Base-by-base conservation (phyloP, 2,113 vertebrate genomes). In the Mastomys natalensis region DNA sequence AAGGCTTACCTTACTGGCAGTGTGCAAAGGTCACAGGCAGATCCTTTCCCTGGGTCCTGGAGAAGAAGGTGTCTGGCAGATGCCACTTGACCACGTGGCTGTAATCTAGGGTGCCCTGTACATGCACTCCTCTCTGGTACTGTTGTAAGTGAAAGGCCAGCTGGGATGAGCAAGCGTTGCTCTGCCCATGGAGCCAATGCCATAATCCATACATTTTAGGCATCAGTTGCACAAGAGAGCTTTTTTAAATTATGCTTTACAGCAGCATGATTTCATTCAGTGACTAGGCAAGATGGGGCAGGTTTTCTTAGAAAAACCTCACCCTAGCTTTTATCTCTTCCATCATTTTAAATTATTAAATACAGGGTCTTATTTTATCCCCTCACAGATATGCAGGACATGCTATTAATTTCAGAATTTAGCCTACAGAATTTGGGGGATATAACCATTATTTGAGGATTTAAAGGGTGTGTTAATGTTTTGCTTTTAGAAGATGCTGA, bases 401-500 rank as follows among this genome's bases (percentile, higher is more conserved):
- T 86, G 21, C 62, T 76, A 43, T 40, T 89, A 26, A 78, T 96
- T 85, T 87, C 73, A 91, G 87, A 68, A 74, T 37, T 80, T 51
- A 86, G 31, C 81, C 62, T 90, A 0, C 40, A 58, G 6, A 9
- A 77, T 87, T 21, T 58, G 78, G 29, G 40, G 48, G 0, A 70
- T 15, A 15, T 81, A 77, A 21, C 19, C 37, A 16, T 87, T 88
- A 34, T 78, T 60, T 90, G 55, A 58, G 72, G 11, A 58, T 68
- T 62, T 88, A 66, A 90, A 77, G 93, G 43, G 66, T 51, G 16
- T n/a, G 93, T 96, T 10, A 2, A 77, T 95, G 70, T 3, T 12
- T 94, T 94, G 84, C 43, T 95, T 89, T 97, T 26, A 96, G 26
- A 7, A 80, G 89, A 24, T 24, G 72, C 51, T 1, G 34, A 66